These are phyloP conservation scores for Chromoteleia sp. DNA, from an alignment of 2,888 invertebrate species.

Conservation along the genomic window DNA sequence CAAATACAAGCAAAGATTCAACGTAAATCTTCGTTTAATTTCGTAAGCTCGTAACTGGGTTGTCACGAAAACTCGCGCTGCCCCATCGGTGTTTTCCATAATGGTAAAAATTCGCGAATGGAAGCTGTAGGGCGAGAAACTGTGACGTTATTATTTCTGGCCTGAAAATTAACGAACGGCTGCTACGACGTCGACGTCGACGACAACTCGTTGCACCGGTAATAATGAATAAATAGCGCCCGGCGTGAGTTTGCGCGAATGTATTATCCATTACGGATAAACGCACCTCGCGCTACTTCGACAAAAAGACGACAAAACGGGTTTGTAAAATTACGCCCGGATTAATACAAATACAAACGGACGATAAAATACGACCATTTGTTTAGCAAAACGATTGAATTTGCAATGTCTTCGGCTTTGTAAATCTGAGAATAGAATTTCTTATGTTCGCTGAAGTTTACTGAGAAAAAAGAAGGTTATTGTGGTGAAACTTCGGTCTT, in stretches of 20 bases:
- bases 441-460: no score
- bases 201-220: conserved; percentile 37
- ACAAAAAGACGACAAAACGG: conserved; percentile 35
- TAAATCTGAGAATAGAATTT: no score
- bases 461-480: no score
- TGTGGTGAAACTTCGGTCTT: no score
- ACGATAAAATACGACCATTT: neutral
- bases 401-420: no score
- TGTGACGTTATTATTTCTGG: conserved; percentile 53
- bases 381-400: no score
- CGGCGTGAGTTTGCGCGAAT: conserved; percentile 24
- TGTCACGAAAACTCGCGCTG: no score
- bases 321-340: conserved; percentile 43
- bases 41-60: no score
- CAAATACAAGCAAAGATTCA: no score
- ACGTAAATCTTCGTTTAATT: no score
- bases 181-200: conserved; percentile 11
- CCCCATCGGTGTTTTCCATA: no score
- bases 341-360: conserved; percentile 38
- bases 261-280: conserved; percentile 53
- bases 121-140: conserved; percentile 29
- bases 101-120: conserved; percentile 24
- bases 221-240: conserved; percentile 53
- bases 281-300: conserved; percentile 18
- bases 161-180: conserved; percentile 56